Conservation (phyloP, 2,113 vertebrate genomes). For the Grantiella picta region DNA sequence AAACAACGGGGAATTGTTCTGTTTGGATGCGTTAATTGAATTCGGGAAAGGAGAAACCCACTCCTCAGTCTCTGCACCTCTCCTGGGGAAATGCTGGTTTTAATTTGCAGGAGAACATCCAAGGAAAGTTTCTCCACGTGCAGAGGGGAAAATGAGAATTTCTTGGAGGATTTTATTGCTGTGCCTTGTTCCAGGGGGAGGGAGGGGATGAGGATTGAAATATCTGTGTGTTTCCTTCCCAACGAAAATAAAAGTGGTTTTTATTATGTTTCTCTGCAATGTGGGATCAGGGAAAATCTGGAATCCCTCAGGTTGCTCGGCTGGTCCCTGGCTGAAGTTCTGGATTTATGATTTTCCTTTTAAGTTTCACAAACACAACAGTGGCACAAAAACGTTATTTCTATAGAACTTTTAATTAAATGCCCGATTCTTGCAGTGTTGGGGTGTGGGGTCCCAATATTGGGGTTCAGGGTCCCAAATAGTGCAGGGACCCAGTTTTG, state of each 20-base stretch:
- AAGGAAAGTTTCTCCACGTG: accelerated
- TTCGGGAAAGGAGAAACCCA: background rate
- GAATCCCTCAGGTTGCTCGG: background rate
- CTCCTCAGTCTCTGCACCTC: background rate
- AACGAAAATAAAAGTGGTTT: background rate
- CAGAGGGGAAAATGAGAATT: background rate
- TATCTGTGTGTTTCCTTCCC: background rate
- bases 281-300: background rate
- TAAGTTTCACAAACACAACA: background rate
- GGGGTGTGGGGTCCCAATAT: background rate
- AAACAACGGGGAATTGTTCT: accelerated
- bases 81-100: background rate
- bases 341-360: background rate
- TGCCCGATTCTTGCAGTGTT: background rate
- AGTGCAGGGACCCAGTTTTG: background rate
- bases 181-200: background rate
- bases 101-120: background rate
- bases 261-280: background rate
- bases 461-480: background rate
- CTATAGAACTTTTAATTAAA: background rate
- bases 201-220: background rate
- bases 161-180: background rate
- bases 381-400: background rate
- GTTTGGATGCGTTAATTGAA: background rate
- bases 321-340: background rate